Base-by-base conservation (phyloP, 2,797 vertebrate species). In the Steatocranus sp. region DNA sequence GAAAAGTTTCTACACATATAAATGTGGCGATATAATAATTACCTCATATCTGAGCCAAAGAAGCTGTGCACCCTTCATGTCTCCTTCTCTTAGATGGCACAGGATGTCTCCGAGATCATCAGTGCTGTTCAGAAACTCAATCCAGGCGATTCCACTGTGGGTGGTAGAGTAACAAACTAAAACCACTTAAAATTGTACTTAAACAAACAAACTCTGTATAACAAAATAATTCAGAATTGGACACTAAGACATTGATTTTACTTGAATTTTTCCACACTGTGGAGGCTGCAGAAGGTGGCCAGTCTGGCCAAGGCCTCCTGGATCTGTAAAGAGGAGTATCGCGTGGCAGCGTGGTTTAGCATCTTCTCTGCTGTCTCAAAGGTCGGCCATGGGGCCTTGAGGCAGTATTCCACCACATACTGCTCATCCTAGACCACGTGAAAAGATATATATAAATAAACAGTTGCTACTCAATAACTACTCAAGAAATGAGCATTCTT, bases 11-110 rank as follows among this genome's bases (percentile, higher is more conserved):
- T 68, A 23, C 12, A 8, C 3, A 18, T 18, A 10, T 56, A 78
- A 11, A 5, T 2, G 11, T 27, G 76, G 15, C 49, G 10, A 54
- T 61, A 76, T 2, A 30, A 49, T 34, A 32, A 1, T 61, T 87
- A 99, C 99, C 97, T 98, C 97, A 43, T 97, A 96, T 88, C 98
- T 95, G 27, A 99, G 96, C 98, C 99, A 99, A 79, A 99, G 96
- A 85, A 97, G 97, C 36, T 99, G 98, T 1, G 97, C 98, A 78
- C 97, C 97, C 78, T 91, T 90, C 34, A 98, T 88, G 87, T 98
- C 96, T 80, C 97, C 97, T 49, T 97, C 96, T 86, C 95, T 95
- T 8, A 99, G 89, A 82, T 97, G 96, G 38, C 80, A 85, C 50
- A 98, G 86, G 61, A 99, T 92, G 8, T 97, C 96, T 88, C 93